These are phyloP conservation scores for Andrena camellia DNA, from an alignment of 2,888 invertebrate genomes.

Conservation along the genomic window DNA sequence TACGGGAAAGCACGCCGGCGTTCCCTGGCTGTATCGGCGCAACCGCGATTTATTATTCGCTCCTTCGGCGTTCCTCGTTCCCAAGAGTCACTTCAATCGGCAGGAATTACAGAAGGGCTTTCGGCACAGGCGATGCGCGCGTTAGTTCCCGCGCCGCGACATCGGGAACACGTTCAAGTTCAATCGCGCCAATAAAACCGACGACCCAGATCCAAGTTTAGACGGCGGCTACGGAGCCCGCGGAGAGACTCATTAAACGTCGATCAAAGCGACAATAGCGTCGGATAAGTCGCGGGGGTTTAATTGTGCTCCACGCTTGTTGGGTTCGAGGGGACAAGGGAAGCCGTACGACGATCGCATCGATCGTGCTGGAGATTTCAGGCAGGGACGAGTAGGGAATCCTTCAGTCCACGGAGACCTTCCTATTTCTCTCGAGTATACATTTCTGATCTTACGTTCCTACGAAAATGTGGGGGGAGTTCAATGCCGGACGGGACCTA, in stretches of 20 bases:
- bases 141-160: slow-evolving; percentile 32
- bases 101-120: no score
- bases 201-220: slow-evolving; percentile 66
- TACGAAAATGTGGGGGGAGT: no score
- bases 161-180: slow-evolving; percentile 67
- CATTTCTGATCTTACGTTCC: no score
- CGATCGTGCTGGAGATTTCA: not conserved
- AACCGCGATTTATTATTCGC: slow-evolving; percentile 4
- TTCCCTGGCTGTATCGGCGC: not conserved
- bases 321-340: not conserved
- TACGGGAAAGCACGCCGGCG: slow-evolving; percentile 4
- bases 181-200: slow-evolving; percentile 64
- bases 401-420: no score
- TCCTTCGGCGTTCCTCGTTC: not conserved
- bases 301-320: slow-evolving; percentile 23
- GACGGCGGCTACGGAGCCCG: slow-evolving; percentile 37
- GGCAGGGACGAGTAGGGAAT: not conserved
- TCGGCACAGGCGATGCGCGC: not conserved
- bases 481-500: no score
- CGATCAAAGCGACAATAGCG: slow-evolving; percentile 61
- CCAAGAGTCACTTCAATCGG: not conserved
- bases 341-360: not conserved
- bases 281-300: slow-evolving; percentile 42
- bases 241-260: slow-evolving; percentile 52
- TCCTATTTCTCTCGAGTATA: no score